Conservation (phyloP, 2,888 invertebrate species). For the Crossocerus cetratus region DNA sequence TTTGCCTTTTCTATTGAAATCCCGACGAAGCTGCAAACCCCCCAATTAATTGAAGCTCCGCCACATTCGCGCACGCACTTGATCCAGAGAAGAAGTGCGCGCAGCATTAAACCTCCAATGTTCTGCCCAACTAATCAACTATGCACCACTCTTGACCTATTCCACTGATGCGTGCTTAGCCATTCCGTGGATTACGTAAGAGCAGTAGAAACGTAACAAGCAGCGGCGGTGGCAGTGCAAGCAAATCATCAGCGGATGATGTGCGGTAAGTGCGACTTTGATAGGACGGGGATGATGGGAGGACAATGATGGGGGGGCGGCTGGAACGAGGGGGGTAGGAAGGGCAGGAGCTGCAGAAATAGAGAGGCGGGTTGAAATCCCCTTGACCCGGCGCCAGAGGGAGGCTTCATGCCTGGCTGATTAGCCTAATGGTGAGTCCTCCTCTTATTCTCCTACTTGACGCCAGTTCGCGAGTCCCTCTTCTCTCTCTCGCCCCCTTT, state of each 20-base stretch:
- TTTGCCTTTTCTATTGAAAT: no score
- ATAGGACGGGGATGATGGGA: slow-evolving; percentile 33
- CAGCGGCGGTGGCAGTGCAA: slow-evolving; percentile 1
- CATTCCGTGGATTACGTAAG: no score
- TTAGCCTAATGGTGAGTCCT: slow-evolving; percentile 76
- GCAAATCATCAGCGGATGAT: slow-evolving; percentile 43
- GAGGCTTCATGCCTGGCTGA: slow-evolving; percentile 72
- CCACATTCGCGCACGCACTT: no score
- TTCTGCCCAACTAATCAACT: no score
- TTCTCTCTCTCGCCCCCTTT: slow-evolving; percentile 47
- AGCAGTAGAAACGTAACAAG: not conserved
- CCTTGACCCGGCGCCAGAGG: slow-evolving; percentile 69
- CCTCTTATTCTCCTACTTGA: slow-evolving; percentile 73
- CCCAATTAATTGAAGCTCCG: no score
- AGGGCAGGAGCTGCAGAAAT: slow-evolving; percentile 59
- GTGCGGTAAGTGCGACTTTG: slow-evolving; percentile 22
- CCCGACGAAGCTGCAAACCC: no score
- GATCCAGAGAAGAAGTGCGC: no score
- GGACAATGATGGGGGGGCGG: slow-evolving; percentile 43
- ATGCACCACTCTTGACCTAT: no score
- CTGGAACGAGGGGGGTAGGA: slow-evolving; percentile 40
- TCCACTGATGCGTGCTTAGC: no score
- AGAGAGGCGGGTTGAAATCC: slow-evolving; percentile 66
- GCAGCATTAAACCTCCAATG: no score
- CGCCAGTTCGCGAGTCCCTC: slow-evolving; percentile 71